Evolutionary conservation across 2,888 invertebrate species (phyloP), one percentile per base, ranked within the genome.

Genomic region (Saturnia japonica): DNA sequence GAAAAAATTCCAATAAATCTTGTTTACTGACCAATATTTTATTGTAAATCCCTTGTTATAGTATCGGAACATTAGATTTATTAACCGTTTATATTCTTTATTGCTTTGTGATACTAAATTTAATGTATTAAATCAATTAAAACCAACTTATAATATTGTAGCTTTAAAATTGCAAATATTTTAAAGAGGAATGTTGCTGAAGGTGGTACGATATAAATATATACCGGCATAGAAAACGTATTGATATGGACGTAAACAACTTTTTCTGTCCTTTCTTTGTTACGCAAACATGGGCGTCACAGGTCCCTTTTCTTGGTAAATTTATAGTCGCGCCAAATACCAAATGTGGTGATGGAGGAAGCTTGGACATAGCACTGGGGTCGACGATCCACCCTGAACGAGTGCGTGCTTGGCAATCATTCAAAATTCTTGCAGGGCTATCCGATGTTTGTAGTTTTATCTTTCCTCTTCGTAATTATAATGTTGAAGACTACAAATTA

Each of bases 311-410:
- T 74, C 57, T 57, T 22, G 71, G 76, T 73, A 73, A 75, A 73
- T 73, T 71, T 68, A 73, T 69, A 68, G 69, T 7, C 71, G 73
- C 75, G 79, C 78, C 77, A 77, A 82, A 70, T 73, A 72, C 82
- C 82, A 79, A 81, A 81, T 78, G 73, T 68, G 81, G 80, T 60
- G 73, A 76, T 75, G 75, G 74, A 76, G 77, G 76, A 76, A 76
- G 74, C 75, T 62, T 74, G 68, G 69, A 73, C 75, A 72, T 74
- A 74, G 74, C 71, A 51, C 72, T 68, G 66, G 75, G 77, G 76
- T 76, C 77, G 76, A 76, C 76, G 79, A 69, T 74, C 78, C 72
- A 72, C 68, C 72, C 68, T 67, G 69, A 57, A 69, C 71, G 72
- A 66, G 72, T 74, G 77, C 74, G 74, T 73, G 60, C 72, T 77